Evolutionary conservation across 2,113 vertebrate genomes (phyloP).

Genomic region (Amphilophus citrinellus): DNA sequence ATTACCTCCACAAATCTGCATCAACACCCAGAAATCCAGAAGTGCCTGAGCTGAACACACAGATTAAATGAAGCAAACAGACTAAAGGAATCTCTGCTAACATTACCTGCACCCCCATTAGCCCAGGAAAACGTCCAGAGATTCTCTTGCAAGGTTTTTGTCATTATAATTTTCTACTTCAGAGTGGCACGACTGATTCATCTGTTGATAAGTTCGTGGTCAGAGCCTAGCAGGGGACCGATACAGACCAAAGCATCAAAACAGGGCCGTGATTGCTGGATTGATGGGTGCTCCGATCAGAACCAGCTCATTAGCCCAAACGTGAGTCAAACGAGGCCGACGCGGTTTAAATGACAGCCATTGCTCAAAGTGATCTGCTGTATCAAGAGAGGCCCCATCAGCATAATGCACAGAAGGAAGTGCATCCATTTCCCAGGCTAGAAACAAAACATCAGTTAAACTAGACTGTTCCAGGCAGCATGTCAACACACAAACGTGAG

Average conservation of each 20-base stretch:
- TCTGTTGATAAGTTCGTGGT: constrained; percentile 27
- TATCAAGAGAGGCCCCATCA: not conserved
- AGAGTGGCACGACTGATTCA: constrained; percentile 50
- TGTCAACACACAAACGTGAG: constrained; percentile 44
- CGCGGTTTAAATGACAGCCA: not conserved
- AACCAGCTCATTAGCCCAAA: constrained; percentile 37
- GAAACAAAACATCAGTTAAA: constrained; percentile 41
- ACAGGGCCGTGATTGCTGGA: constrained; percentile 31
- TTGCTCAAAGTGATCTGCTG: not conserved
- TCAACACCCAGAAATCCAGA: not conserved
- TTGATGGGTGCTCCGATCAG: constrained; percentile 41
- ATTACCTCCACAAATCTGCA: constrained; percentile 21
- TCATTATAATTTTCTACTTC: constrained; percentile 17
- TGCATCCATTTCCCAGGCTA: not conserved
- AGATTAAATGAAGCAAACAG: constrained; percentile 11
- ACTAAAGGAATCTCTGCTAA: not conserved
- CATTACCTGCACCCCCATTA: not conserved
- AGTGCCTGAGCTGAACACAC: not conserved
- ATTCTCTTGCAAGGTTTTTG: not conserved
- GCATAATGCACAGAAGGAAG: not conserved
- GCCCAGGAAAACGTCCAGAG: not conserved
- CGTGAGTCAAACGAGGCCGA: not conserved
- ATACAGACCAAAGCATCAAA: constrained; percentile 18
- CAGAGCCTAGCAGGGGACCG: constrained; percentile 22
- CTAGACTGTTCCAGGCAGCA: constrained; percentile 27